Evolutionary conservation across 1,140 invertebrate genomes (phyloP), one percentile per base, ranked within the genome.

Genomic region (Himalopsyche phryganea): DNA sequence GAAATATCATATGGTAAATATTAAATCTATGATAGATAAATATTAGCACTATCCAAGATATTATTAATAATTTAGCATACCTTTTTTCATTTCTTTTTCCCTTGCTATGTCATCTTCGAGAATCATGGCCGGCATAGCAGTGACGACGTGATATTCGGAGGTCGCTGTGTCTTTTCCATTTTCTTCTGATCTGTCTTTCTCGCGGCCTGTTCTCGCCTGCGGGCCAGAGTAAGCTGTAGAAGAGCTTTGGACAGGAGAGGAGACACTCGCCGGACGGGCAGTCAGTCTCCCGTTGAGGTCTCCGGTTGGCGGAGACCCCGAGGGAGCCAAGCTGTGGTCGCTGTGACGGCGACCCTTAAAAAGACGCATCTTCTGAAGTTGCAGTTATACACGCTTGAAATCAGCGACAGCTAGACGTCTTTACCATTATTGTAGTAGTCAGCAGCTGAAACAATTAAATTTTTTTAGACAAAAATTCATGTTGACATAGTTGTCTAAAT

Each of bases 71-170:
- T n/a, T n/a, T n/a, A n/a, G n/a, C n/a, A n/a, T 5, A 76, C 76
- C 76, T 70, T 76, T 78, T 54, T 78, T 78, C 73, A 76, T 78
- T 53, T 65, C 63, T 20, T 65, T 65, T 63, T 78, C 76, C 63
- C 71, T 75, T 32, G 75, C 73, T 58, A 73, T 59, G 66, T 75
- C 80, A 64, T 83, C 80, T 61, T 85, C 79, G 69, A 83, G 78
- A 60, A 82, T 80, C 51, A 82, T 78, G 48, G 81, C 81, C 50
- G 81, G 81, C 53, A 83, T 70, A 44, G 81, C 81, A 52, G 81
- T 83, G 54, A 83, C 81, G 57, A 82, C 67, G 45, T 77, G 76
- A 68, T 80, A 83, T 63, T 81, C 80, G 48, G 72, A 72, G 49
- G n/a, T 61, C 11, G 14, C 44, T 6, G 50, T 42, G 1, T 45